Conservation (phyloP, 2,888 invertebrate genomes). For the Fragum fragum region DNA sequence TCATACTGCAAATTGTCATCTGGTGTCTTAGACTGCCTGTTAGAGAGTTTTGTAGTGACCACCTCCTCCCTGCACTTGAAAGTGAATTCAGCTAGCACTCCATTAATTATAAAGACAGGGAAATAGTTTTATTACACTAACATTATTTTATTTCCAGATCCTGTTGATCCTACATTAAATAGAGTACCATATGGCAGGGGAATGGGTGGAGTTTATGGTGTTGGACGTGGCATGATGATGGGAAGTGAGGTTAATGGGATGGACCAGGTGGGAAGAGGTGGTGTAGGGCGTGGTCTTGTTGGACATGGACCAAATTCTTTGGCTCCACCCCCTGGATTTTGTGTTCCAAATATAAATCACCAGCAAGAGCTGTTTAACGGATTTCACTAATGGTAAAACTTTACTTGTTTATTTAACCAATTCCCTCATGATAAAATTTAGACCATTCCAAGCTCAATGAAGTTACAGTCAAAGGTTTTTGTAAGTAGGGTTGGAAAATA, state of each 20-base stretch:
- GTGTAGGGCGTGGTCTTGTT: conserved; percentile 17
- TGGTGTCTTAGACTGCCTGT: too few relatives aligned
- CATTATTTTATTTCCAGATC: too few relatives aligned
- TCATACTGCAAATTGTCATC: too few relatives aligned
- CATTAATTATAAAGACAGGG: too few relatives aligned
- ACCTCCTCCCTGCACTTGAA: too few relatives aligned
- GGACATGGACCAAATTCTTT: neutral
- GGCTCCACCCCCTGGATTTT: conserved; percentile 57
- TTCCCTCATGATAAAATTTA: neutral
- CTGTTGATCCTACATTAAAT: neutral
- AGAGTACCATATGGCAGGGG: conserved; percentile 36
- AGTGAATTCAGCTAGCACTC: too few relatives aligned
- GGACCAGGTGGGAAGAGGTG: conserved; percentile 18
- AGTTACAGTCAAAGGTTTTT: neutral
- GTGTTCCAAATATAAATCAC: conserved; percentile 47
- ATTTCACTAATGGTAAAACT: conserved; percentile 26
- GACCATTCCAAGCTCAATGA: neutral
- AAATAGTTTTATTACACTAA: too few relatives aligned
- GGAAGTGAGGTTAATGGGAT: conserved; percentile 15
- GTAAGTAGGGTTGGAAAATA: too few relatives aligned
- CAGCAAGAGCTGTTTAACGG: neutral
- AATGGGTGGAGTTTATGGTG: neutral
- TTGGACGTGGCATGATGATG: conserved; percentile 4
- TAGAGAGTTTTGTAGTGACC: too few relatives aligned
- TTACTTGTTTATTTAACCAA: neutral